A percentile compares a stretch with the other conserved stretches of the same genome.
Conservation (phyloP, 2,113 vertebrate species). For the Macaca fascicularis region T2T-MFA8v1.1 NC_088378.1:75988001-75988500, state of each 20-base stretch:
- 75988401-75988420: background rate
- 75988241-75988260: background rate
- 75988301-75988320: background rate
- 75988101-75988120: background rate
- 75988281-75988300: background rate
- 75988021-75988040: background rate
- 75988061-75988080: background rate
- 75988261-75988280: background rate
- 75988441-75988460: background rate
- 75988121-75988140: background rate
- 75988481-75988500: background rate
- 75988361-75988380: background rate
- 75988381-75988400: background rate
- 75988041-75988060: background rate
- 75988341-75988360: background rate
- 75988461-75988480: background rate
- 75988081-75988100: background rate
- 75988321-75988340: background rate
- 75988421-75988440: background rate
- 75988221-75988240: background rate
- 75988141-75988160: background rate
- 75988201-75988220: background rate
- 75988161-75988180: background rate
- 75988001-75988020: background rate
- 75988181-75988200: background rate